Conservation (phyloP, 2,113 vertebrate genomes). For the Lycocorax pyrrhopterus region DNA sequence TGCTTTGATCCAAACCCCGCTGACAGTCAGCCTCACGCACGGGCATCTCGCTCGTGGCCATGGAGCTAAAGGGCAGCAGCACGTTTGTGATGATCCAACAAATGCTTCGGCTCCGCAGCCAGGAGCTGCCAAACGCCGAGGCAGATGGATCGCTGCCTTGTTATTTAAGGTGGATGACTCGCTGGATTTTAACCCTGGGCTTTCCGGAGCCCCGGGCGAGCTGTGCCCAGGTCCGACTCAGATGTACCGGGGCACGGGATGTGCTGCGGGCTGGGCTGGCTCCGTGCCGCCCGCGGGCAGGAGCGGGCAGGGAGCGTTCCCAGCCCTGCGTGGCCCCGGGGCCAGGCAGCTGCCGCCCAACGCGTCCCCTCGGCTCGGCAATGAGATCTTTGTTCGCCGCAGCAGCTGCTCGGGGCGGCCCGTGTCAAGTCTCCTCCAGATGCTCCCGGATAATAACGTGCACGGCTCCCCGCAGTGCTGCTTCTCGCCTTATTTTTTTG, state of each 20-base stretch:
- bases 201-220: neutral
- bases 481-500: neutral
- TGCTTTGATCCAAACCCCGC: neutral
- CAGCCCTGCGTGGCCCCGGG: neutral
- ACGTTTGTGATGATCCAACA: neutral
- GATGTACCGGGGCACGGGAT: accelerated
- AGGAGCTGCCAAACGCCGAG: neutral
- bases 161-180: neutral
- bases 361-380: neutral
- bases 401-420: slow-evolving; percentile 10
- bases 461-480: neutral
- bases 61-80: neutral
- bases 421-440: neutral
- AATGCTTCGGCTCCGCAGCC: neutral
- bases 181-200: neutral
- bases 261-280: neutral
- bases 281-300: neutral
- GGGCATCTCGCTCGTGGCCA: accelerated
- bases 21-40: accelerated
- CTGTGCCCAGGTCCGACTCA: accelerated
- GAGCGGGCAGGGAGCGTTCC: neutral
- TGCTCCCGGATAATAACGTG: neutral
- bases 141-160: neutral
- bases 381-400: neutral
- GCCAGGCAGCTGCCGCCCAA: neutral